A percentile compares a stretch with the other conserved stretches of the same genome.
These are phyloP conservation scores for Heteropelma amictum DNA, from an alignment of 2,888 invertebrate species.

Conservation along the genomic window DNA sequence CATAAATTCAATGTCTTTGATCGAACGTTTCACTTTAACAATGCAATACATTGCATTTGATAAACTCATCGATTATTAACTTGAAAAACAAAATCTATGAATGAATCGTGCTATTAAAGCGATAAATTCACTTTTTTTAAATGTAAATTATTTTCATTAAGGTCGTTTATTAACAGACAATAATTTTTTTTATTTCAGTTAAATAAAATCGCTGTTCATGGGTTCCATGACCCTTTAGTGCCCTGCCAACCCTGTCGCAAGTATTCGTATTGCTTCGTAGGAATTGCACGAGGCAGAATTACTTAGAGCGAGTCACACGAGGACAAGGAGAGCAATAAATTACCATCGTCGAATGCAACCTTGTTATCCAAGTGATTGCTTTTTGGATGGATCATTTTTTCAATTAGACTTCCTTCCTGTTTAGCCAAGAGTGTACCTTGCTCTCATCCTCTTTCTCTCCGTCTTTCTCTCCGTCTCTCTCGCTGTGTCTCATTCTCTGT, in stretches of 20 bases:
- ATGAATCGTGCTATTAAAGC: too few relatives aligned
- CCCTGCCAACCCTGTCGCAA: conserved; percentile 22
- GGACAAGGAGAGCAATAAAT: conserved; percentile 62
- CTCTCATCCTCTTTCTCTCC: conserved; percentile 1
- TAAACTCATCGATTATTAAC: background rate
- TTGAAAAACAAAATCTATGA: too few relatives aligned
- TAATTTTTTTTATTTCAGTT: too few relatives aligned
- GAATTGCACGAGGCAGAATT: conserved; percentile 68
- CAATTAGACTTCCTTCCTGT: conserved; percentile 68
- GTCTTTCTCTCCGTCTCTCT: background rate
- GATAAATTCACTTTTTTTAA: too few relatives aligned
- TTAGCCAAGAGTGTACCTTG: conserved; percentile 33
- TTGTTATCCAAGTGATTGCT: conserved; percentile 62
- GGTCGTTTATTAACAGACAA: too few relatives aligned
- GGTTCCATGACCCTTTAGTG: conserved; percentile 69
- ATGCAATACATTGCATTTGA: too few relatives aligned
- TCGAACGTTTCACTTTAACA: too few relatives aligned
- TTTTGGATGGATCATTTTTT: conserved; percentile 68
- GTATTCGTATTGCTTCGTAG: conserved; percentile 41
- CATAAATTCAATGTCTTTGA: too few relatives aligned
- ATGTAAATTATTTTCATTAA: too few relatives aligned
- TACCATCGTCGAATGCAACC: conserved; percentile 63
- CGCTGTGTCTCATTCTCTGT: background rate
- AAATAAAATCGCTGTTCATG: too few relatives aligned
- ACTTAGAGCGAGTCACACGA: conserved; percentile 70